Evolutionary conservation across 1,140 invertebrate genomes (phyloP), one percentile per base, ranked within the genome.

Genomic region (Diprion similis): DNA sequence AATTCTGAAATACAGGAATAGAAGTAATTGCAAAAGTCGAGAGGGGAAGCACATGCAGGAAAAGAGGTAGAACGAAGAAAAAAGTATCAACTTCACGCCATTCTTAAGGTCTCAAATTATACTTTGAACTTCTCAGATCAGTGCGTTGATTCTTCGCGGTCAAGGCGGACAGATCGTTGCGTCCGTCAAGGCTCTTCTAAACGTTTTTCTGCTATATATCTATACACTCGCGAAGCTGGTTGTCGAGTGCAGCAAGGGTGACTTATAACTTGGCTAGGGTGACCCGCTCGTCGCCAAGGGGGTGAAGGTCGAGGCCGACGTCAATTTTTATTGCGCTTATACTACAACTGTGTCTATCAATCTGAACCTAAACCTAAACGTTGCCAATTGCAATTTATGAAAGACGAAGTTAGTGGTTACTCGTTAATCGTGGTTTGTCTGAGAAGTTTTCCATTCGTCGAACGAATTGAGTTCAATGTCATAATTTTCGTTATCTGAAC

Each of bases 261-360:
- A 37, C 24, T 37, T 37, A 37, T 37, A 37, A 6, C 24, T 37
- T 37, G 24, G 24, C 24, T 37, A 37, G 24, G 51, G 51, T 59
- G 51, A 59, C 51, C n/a, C 51, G 51, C 11, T 8, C 51, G 51
- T 59, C 9, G 51, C 51, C 51, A 59, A 59, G 51, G 51, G 51
- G 51, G 51, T 59, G 51, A 59, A 59, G 51, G 51, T 59, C 51
- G 51, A 59, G 51, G 51, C 51, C 9, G 51, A 59, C 51, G n/a
- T 10, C 11, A 13, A 59, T 59, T 37, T 37, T 37, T 37, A 3
- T 37, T 37, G 1, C 6, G 6, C 24, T 6, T 37, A 37, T 37
- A 37, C 24, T 37, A 37, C 24, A 37, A 37, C 6, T 37, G 24
- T 37, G 24, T 37, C 24, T 4, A 2, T 37, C 24, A 37, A 37